These are phyloP conservation scores for Esperia sulphurella DNA, from an alignment of 2,888 invertebrate genomes.

Conservation along the genomic window DNA sequence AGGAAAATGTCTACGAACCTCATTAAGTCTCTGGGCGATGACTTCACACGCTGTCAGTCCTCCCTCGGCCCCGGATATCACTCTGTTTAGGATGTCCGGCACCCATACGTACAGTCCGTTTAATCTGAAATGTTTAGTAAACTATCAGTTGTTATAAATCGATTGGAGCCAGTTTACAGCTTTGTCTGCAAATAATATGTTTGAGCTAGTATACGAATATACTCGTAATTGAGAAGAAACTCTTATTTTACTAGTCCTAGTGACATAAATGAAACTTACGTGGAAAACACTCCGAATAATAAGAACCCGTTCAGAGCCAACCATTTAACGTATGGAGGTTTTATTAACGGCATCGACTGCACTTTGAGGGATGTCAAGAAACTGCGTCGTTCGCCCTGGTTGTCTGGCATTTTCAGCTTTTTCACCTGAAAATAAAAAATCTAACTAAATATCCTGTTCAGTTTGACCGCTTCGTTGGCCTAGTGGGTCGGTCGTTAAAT, in stretches of 20 bases:
- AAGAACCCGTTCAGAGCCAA: conserved; percentile 76
- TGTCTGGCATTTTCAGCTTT: neutral
- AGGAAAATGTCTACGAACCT: conserved; percentile 31
- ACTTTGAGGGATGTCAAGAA: conserved; percentile 59
- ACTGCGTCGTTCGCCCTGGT: conserved; percentile 14
- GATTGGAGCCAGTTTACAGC: neutral
- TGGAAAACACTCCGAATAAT: conserved; percentile 82
- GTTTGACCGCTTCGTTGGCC: too few species aligned
- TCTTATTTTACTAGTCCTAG: too few species aligned
- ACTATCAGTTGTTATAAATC: neutral
- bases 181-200: too few species aligned
- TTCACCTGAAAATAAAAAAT: neutral
- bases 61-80: conserved; percentile 44
- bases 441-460: too few species aligned
- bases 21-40: conserved; percentile 51
- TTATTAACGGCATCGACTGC: conserved; percentile 77
- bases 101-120: conserved; percentile 80
- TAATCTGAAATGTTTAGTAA: conserved; percentile 47
- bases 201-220: too few species aligned
- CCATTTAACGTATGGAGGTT: conserved; percentile 73
- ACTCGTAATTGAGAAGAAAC: too few species aligned
- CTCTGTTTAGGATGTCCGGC: conserved; percentile 77
- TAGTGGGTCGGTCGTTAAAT: too few species aligned
- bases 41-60: conserved; percentile 57
- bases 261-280: conserved; percentile 62